Conservation (phyloP, 2,113 vertebrate genomes). For the Willisornis vidua region DNA sequence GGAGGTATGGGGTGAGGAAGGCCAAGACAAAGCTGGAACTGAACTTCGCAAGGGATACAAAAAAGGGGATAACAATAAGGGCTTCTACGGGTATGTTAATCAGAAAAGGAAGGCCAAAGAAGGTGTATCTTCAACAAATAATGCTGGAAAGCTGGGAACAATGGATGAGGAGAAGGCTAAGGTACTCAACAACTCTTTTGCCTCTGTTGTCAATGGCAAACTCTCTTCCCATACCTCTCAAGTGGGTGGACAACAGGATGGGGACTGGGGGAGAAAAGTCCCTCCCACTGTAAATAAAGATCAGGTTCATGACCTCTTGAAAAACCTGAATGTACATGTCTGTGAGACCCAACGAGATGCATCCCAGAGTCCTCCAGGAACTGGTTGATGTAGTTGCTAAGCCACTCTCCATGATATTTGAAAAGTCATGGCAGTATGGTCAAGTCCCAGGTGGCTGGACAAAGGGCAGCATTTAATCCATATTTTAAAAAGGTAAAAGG, state of each 20-base stretch:
- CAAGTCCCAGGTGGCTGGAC: neutral
- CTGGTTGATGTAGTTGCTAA: neutral
- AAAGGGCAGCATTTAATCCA: neutral
- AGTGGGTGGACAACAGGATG: neutral
- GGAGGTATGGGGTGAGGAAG: neutral
- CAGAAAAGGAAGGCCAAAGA: neutral
- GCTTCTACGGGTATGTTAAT: neutral
- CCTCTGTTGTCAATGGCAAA: neutral
- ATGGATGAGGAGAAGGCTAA: neutral
- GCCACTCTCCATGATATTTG: neutral
- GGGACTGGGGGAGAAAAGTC: neutral
- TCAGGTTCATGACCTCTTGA: neutral
- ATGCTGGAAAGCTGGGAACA: neutral
- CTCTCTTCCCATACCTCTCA: neutral
- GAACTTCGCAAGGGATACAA: neutral
- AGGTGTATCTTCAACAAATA: neutral
- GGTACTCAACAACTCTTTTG: neutral
- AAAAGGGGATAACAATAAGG: neutral
- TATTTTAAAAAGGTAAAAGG: neutral
- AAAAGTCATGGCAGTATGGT: neutral
- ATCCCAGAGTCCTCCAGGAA: neutral
- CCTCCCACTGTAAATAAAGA: neutral
- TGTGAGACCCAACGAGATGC: neutral
- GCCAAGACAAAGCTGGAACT: neutral
- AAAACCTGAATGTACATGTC: too few species aligned